A percentile compares a stretch with the other conserved stretches of the same genome.
Conservation (phyloP, 2,797 vertebrate genomes). For the Sciaenops ocellatus region DNA sequence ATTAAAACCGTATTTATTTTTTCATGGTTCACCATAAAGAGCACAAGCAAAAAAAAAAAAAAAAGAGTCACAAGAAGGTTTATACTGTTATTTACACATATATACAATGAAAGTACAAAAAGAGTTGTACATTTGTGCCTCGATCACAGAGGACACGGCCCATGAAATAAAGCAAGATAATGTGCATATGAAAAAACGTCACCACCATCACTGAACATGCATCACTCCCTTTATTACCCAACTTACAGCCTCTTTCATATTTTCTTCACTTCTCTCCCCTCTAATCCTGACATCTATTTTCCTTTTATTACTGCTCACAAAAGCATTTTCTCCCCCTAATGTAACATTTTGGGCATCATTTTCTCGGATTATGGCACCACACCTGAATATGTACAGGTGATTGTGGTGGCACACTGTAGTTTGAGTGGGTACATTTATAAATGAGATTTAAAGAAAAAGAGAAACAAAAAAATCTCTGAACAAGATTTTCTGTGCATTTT, state of each 20-base stretch:
- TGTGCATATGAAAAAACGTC: constrained; percentile 75
- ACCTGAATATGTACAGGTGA: constrained; percentile 49
- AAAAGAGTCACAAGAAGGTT: constrained; percentile 72
- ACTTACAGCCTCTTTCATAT: constrained; percentile 58
- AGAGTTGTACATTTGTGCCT: constrained; percentile 59
- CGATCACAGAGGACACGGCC: constrained; percentile 37
- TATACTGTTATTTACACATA: constrained; percentile 82
- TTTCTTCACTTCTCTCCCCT: constrained; percentile 29
- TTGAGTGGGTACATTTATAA: constrained; percentile 24
- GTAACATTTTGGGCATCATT: constrained; percentile 42
- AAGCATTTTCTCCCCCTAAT: constrained; percentile 26
- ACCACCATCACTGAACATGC: constrained; percentile 76
- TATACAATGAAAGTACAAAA: constrained; percentile 81
- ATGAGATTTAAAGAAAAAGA: constrained; percentile 30
- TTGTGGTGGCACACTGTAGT: constrained; percentile 17
- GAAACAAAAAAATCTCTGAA: neutral
- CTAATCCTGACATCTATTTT: constrained; percentile 44
- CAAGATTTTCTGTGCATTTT: constrained; percentile 25
- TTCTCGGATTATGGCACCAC: constrained; percentile 17
- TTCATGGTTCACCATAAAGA: constrained; percentile 44
- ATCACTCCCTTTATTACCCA: constrained; percentile 71
- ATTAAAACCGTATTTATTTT: constrained; percentile 36
- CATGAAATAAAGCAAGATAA: constrained; percentile 71
- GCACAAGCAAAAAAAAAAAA: constrained; percentile 36
- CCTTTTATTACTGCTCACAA: constrained; percentile 57